Evolutionary conservation across 2,113 vertebrate species (phyloP).

Genomic region (Sinocyclocheilus rhinocerous): DNA sequence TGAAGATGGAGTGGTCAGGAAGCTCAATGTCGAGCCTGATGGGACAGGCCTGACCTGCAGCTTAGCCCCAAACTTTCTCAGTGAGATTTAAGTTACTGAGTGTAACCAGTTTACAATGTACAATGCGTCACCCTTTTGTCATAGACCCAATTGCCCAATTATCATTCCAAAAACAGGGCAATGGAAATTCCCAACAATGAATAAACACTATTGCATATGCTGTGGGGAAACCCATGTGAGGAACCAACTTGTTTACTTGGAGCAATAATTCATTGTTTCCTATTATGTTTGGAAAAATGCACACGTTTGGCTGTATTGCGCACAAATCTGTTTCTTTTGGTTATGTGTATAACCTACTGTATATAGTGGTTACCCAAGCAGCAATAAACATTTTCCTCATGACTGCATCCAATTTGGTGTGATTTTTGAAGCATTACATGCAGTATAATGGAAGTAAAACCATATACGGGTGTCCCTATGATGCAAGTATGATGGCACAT

Average conservation of each 20-base stretch:
- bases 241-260: not conserved
- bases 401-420: not conserved
- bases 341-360: not conserved
- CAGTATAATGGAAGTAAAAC: not conserved
- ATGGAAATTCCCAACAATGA: not conserved
- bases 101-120: slow-evolving; percentile 1
- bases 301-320: too few species aligned
- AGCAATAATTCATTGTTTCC: not conserved
- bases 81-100: slow-evolving; percentile 64
- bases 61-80: slow-evolving; percentile 77
- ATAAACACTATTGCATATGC: not conserved
- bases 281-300: too few species aligned
- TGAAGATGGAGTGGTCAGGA: slow-evolving; percentile 81
- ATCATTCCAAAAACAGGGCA: slow-evolving; percentile 44
- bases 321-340: too few species aligned
- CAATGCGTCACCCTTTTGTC: not conserved
- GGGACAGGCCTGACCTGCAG: slow-evolving; percentile 89
- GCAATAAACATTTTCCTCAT: not conserved
- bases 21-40: slow-evolving; percentile 84
- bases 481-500: not conserved
- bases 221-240: not conserved
- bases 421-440: not conserved
- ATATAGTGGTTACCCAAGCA: not conserved
- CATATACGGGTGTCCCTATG: not conserved
- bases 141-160: not conserved